Evolutionary conservation across 2,888 invertebrate genomes (phyloP).

Genomic region (Athrips mouffetella): DNA sequence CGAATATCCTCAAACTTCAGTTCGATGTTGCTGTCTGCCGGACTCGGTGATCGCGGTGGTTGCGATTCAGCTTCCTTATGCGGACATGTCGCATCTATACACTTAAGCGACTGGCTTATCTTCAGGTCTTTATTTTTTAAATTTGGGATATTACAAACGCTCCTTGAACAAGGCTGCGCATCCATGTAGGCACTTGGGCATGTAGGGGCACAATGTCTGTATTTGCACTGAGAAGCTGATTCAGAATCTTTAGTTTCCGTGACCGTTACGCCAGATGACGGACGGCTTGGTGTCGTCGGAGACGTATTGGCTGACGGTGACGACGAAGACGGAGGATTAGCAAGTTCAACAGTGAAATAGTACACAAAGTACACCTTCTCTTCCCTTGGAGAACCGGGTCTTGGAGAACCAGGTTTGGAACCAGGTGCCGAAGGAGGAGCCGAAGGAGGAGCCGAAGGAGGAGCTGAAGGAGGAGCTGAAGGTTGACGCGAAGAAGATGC

Average conservation of each 20-base stretch:
- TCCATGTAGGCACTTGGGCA: neutral
- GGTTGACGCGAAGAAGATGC: neutral
- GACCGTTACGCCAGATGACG: neutral
- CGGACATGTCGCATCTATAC: neutral
- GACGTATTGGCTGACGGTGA: neutral
- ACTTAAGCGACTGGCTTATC: no score
- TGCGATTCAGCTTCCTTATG: conserved; percentile 6
- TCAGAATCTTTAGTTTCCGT: neutral
- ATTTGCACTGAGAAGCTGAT: neutral
- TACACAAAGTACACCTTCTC: conserved; percentile 52
- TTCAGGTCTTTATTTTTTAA: no score
- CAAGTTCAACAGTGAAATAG: conserved; percentile 64
- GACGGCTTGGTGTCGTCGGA: neutral
- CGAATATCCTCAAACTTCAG: conserved; percentile 52
- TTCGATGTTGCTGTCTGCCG: conserved; percentile 60
- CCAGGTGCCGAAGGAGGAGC: neutral
- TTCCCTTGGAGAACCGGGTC: no score
- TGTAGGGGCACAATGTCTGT: neutral
- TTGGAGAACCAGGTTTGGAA: neutral
- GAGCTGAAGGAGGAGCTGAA: neutral
- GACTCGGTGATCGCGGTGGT: conserved; percentile 40
- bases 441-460: no score
- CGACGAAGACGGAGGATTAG: conserved; percentile 30
- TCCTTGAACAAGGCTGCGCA: conserved; percentile 46
- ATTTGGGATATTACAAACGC: conserved; percentile 35